Evolutionary conservation across 2,113 vertebrate species (phyloP), one percentile per base, ranked within the genome.

Genomic region (Anhinga rufa): DNA sequence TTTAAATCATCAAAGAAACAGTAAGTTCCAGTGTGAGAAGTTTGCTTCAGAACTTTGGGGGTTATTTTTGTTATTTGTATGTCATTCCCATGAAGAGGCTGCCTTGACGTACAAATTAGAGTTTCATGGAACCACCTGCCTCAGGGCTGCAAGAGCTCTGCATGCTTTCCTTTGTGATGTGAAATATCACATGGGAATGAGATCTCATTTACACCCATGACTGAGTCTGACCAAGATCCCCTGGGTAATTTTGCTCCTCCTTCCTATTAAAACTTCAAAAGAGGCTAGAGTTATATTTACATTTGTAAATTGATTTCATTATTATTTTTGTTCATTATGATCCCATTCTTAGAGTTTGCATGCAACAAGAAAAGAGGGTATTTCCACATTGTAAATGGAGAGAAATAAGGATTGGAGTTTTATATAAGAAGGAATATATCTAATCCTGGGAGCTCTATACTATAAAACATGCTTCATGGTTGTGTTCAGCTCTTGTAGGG

Each of bases 171-270:
- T 79, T 74, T 92, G 76, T 69, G 92, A 70, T 96, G 77, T 92
- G 81, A 95, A 92, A 94, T 97, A 82, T 79, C 68, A 44, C 77
- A 81, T 51, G 68, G 81, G 83, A 87, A 48, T 62, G 55, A 49
- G 65, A 84, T 82, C 58, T 96, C 71, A 32, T 82, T 90, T 94
- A 52, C 21, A 42, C 29, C 90, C 25, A 9, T 48, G 87, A 14
- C 32, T 81, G 46, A 61, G 14, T 89, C 78, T 75, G 77, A 77
- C 36, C 54, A 54, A 76, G 74, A 52, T 84, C 66, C 51, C 65
- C 49, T 72, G 88, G 57, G 79, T 95, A 79, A 57, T 91, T 90
- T 88, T 78, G 55, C 13, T 90, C 36, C 62, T 95, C 62, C 49
- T 91, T 82, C 52, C 61, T 74, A 28, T 46, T 92, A 66, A 74